Evolutionary conservation across 2,113 vertebrate species (phyloP).

Genomic region (Paradisaea rubra): DNA sequence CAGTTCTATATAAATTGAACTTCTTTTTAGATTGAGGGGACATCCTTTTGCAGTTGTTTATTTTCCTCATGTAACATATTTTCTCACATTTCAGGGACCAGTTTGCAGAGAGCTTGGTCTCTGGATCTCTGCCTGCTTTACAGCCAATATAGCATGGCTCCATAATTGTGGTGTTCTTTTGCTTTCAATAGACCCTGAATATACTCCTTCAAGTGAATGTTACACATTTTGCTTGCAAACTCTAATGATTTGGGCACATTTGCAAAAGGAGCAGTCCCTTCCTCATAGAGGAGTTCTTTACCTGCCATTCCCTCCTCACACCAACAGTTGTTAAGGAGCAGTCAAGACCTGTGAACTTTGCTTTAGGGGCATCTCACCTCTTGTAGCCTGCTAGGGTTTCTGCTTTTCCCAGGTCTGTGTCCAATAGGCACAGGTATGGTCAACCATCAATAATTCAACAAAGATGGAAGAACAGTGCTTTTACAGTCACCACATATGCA

Average conservation of each 20-base stretch:
- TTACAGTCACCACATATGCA: neutral
- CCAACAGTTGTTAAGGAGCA: neutral
- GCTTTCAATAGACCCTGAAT: neutral
- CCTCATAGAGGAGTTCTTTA: neutral
- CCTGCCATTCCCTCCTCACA: neutral
- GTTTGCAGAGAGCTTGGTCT: neutral
- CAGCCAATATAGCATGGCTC: neutral
- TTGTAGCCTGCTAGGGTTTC: neutral
- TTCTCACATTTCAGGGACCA: neutral
- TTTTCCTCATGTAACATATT: neutral
- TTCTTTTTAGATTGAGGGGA: neutral
- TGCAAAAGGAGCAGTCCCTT: neutral
- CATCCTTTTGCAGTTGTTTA: neutral
- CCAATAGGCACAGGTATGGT: neutral
- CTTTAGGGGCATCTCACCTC: neutral
- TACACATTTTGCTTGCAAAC: neutral
- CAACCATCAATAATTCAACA: neutral
- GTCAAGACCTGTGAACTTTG: neutral
- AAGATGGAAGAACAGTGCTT: neutral
- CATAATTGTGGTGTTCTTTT: neutral
- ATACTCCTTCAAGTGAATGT: neutral
- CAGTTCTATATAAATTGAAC: neutral
- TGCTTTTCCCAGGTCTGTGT: neutral
- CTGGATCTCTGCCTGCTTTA: neutral
- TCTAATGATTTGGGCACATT: neutral